These are phyloP conservation scores for Spodoptera litura DNA, from an alignment of 1,140 invertebrate genomes.

Conservation along the genomic window DNA sequence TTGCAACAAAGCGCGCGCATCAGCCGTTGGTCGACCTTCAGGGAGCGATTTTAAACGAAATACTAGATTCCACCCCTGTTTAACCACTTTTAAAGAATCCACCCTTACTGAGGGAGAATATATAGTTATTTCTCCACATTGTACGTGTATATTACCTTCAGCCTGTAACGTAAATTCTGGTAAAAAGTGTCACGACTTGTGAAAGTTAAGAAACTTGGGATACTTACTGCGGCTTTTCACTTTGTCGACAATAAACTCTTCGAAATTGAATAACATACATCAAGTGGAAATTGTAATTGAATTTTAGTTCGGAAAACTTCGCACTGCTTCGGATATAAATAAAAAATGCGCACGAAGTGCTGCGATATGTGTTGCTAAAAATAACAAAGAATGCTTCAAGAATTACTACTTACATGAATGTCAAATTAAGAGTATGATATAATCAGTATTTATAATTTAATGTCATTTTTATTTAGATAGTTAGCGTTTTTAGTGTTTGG, in stretches of 20 bases:
- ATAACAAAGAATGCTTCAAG: neutral
- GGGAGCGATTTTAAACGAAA: slow-evolving; percentile 65
- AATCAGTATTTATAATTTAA: too few species aligned
- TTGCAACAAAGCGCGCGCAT: slow-evolving; percentile 61
- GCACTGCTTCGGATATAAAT: slow-evolving; percentile 2
- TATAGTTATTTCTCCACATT: slow-evolving; percentile 42
- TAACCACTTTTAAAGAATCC: slow-evolving; percentile 59
- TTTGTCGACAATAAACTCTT: slow-evolving; percentile 46
- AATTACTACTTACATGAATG: neutral
- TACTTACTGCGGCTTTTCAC: slow-evolving; percentile 46
- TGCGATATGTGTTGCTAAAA: slow-evolving; percentile 16
- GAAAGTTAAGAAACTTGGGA: slow-evolving; percentile 40
- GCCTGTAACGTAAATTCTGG: slow-evolving; percentile 45
- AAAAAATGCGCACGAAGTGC: slow-evolving; percentile 24
- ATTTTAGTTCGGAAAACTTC: slow-evolving; percentile 36
- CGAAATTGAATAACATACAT: slow-evolving; percentile 46
- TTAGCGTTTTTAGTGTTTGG: too few species aligned
- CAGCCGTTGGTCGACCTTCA: slow-evolving; percentile 58
- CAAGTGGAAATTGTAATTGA: slow-evolving; percentile 47
- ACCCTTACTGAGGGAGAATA: slow-evolving; percentile 36
- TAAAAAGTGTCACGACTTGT: slow-evolving; percentile 51
- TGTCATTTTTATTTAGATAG: too few species aligned
- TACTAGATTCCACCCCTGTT: slow-evolving; percentile 53
- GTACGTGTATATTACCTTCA: slow-evolving; percentile 40
- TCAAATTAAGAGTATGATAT: neutral